Evolutionary conservation across 2,888 invertebrate species (phyloP).

Genomic region (Liodrosophila aerea): DNA sequence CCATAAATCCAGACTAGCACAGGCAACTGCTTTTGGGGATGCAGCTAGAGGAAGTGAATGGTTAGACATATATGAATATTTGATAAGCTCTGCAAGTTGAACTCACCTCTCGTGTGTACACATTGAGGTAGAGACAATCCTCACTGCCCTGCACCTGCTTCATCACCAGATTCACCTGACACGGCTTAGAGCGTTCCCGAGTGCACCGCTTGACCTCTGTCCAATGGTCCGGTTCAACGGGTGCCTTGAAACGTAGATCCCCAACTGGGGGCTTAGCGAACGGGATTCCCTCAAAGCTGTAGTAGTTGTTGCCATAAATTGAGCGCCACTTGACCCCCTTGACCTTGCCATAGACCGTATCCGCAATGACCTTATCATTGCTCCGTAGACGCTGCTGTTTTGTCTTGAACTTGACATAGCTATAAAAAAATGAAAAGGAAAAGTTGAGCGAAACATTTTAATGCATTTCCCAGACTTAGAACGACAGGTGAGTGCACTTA

Average conservation of each 20-base stretch:
- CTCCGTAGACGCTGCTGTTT: conserved; percentile 79
- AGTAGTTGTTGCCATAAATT: conserved; percentile 78
- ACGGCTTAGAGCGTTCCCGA: conserved; percentile 77
- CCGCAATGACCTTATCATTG: conserved; percentile 78
- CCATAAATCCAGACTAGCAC: conserved; percentile 84
- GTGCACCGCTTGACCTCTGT: conserved; percentile 82
- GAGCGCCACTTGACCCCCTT: conserved; percentile 81
- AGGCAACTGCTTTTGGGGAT: conserved; percentile 76
- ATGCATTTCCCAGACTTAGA: conserved; percentile 6
- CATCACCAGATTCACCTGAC: conserved; percentile 80
- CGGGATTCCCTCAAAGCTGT: conserved; percentile 81
- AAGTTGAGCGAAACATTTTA: conserved; percentile 6
- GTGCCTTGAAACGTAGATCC: conserved; percentile 82
- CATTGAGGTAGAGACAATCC: conserved; percentile 84
- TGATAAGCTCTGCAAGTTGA: too few relatives aligned
- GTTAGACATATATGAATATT: too few relatives aligned
- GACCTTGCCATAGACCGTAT: conserved; percentile 80
- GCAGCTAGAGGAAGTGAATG: conserved; percentile 53
- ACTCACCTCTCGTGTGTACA: conserved; percentile 81
- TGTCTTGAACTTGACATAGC: conserved; percentile 81
- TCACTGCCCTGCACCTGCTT: conserved; percentile 83
- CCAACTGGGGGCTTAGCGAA: conserved; percentile 82
- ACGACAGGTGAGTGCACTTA: conserved; percentile 39
- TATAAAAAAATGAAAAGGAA: conserved; percentile 37
- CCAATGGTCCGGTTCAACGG: conserved; percentile 83